Base-by-base conservation (phyloP, 1,140 invertebrate genomes). In the Drosophila teissieri region DNA sequence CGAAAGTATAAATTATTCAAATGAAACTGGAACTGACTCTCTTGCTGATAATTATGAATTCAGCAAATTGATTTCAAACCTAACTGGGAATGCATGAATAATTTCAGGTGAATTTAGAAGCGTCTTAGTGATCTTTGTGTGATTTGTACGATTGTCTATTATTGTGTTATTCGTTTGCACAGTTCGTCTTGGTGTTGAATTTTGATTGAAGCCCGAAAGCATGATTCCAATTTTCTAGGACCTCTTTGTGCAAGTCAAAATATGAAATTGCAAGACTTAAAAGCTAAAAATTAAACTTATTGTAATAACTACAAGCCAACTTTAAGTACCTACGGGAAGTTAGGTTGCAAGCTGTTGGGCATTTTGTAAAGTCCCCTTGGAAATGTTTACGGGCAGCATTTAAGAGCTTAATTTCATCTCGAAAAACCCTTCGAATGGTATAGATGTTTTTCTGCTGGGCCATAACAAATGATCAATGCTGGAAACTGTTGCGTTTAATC, bases 401-500 rank as follows among this genome's bases (percentile, higher is more conserved):
- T 60, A 76, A 69, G 51, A 49, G 44, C 75, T 60, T 54, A 67
- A 34, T 37, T 45, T 69, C n/a, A 3, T 72, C 24, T 10, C 14
- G 11, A 19, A 40, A 69, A 55, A 54, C 24, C 36, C 58, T 64
- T 61, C 46, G 39, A 15, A 45, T 34, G 63, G 49, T 27, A 69
- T 69, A 48, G 51, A 69, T 60, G 27, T 55, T 60, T 70, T 40
- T 44, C 67, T 72, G 49, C 15, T 40, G 19, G 22, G 56, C 22
- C 60, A 57, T 88, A 89, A 88, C 84, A 88, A 88, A 88, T 88
- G 83, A 88, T 88, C 79, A 88, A 75, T 82, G 78, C 79, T 88
- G 45, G 76, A 88, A 89, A 83, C 83, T 88, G 83, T 88, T 88
- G 83, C 83, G 72, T 88, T 88, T 88, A 88, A 88, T 88, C 83